Conservation (phyloP, 2,888 invertebrate genomes). For the Galerucella pusilla region DNA sequence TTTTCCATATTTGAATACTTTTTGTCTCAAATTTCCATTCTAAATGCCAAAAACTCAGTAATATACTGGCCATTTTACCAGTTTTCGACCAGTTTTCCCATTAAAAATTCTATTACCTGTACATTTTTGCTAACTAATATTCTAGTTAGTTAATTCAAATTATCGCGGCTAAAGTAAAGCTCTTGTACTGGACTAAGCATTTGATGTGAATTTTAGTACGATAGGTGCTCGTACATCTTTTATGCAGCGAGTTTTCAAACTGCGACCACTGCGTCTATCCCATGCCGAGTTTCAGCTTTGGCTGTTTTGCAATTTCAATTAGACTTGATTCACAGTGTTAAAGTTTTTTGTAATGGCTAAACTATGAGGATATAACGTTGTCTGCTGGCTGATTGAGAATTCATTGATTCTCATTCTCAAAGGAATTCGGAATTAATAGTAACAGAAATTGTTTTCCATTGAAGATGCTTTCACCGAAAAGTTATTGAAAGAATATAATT, state of each 20-base stretch:
- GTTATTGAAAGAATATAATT: too few species aligned
- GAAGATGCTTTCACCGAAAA: not conserved
- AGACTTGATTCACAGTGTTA: conserved; percentile 12
- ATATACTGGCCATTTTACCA: too few species aligned
- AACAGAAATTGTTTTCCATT: not conserved
- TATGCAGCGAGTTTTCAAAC: conserved; percentile 29
- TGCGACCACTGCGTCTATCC: conserved; percentile 17
- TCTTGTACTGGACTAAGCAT: not conserved
- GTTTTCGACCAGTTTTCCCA: too few species aligned
- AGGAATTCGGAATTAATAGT: not conserved
- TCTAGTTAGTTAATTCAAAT: not conserved
- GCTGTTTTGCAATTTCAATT: conserved; percentile 18
- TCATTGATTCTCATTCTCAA: not conserved
- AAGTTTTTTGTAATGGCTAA: not conserved
- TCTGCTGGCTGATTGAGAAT: not conserved
- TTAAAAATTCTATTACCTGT: too few species aligned
- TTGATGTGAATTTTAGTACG: conserved; percentile 27
- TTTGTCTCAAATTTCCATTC: too few species aligned
- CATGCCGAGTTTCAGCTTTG: not conserved
- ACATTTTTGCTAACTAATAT: not conserved
- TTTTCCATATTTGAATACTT: too few species aligned
- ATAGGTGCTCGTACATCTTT: conserved; percentile 25
- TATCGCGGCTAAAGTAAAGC: not conserved
- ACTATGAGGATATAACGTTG: not conserved
- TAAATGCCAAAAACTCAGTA: too few species aligned